Percentiles rank a stretch among this genome's conserved stretches.
These are phyloP conservation scores for Hepsetus odoe DNA, from an alignment of 2,113 vertebrate species.

Conservation along the genomic window DNA sequence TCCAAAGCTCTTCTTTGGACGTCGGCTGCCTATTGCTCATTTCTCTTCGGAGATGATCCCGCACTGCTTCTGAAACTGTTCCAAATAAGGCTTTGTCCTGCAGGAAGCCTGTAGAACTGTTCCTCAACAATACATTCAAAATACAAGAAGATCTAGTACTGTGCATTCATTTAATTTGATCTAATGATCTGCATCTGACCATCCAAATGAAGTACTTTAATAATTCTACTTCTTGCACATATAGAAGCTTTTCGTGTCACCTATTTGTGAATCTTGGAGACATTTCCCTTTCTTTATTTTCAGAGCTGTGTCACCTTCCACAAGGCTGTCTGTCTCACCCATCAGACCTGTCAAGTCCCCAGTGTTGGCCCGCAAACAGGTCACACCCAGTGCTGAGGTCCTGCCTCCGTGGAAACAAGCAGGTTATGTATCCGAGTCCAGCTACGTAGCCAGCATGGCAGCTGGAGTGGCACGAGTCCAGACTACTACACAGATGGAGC, in stretches of 20 bases:
- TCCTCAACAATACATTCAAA: too few species aligned
- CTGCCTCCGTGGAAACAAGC: slow-evolving; percentile 95
- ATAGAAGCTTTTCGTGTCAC: neutral
- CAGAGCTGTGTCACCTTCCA: slow-evolving; percentile 90
- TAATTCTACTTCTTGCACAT: too few species aligned
- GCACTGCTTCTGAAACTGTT: too few species aligned
- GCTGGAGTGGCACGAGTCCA: slow-evolving; percentile 74
- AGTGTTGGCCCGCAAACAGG: slow-evolving; percentile 80
- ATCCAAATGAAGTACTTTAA: too few species aligned
- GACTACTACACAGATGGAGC: slow-evolving; percentile 79
- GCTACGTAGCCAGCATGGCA: slow-evolving; percentile 75
- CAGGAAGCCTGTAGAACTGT: too few species aligned
- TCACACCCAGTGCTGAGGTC: slow-evolving; percentile 76
- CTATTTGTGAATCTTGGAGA: neutral
- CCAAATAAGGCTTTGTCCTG: too few species aligned
- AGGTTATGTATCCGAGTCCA: slow-evolving; percentile 78
- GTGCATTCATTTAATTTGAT: too few species aligned
- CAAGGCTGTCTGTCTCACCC: slow-evolving; percentile 86
- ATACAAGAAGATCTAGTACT: too few species aligned
- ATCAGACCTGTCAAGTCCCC: slow-evolving; percentile 94
- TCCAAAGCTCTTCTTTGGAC: too few species aligned
- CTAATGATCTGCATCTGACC: too few species aligned
- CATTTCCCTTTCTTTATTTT: neutral
- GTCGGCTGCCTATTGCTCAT: too few species aligned
- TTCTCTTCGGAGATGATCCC: too few species aligned